phyloP scores from a whole-genome alignment of 2,888 invertebrate species.

The Pantelozetes paolii region DNA sequence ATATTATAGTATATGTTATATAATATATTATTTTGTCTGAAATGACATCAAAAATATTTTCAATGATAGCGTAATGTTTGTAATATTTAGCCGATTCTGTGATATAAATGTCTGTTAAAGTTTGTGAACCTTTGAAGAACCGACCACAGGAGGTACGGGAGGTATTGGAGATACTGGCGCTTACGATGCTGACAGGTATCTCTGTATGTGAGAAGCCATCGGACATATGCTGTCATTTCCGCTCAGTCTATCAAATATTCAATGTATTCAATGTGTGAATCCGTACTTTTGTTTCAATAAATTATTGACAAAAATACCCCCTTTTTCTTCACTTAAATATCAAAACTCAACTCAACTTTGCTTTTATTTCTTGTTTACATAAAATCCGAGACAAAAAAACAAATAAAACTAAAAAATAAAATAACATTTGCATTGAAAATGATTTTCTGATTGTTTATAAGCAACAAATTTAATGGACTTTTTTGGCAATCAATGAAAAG shows the following conservation, averaged over 20 bases:
- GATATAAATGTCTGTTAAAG: background rate
- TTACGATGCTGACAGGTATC: constrained; percentile 32
- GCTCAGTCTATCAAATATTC: background rate
- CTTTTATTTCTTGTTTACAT: no score
- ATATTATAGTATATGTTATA: background rate
- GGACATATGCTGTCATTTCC: constrained; percentile 17
- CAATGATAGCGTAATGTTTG: constrained; percentile 31
- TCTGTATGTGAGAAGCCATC: background rate
- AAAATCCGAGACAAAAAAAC: no score
- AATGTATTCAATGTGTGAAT: background rate
- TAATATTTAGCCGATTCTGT: background rate
- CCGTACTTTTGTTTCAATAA: background rate
- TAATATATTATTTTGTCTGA: constrained; percentile 27
- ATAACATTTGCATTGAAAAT: no score
- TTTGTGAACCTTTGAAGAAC: background rate
- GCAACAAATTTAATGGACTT: no score
- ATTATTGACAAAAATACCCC: background rate
- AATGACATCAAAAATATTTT: constrained; percentile 26
- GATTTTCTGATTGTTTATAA: no score
- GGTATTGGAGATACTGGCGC: no score
- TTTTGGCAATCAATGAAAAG: no score
- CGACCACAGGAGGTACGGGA: constrained; percentile 21
- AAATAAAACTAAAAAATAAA: no score
- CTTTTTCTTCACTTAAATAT: no score
- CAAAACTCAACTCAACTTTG: no score